Evolutionary conservation across 1,140 invertebrate species (phyloP).

Genomic region (Macrocentrus cingulum): DNA sequence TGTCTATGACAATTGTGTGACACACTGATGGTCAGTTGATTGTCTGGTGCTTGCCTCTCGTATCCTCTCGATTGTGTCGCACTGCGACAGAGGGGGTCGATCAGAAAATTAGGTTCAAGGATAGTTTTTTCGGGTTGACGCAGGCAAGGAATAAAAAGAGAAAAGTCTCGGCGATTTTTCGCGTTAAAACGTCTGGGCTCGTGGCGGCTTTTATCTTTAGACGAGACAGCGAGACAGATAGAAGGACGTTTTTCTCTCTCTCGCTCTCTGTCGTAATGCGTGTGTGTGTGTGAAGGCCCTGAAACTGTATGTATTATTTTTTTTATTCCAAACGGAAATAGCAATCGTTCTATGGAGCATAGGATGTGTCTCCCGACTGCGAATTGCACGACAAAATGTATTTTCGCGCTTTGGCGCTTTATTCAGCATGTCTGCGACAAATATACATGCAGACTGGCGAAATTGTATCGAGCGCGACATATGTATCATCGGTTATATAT

Average conservation of each 20-base stretch:
- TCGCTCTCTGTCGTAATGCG: not conserved
- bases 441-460: constrained; percentile 16
- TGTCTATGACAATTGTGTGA: too few species aligned
- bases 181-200: constrained; percentile 20
- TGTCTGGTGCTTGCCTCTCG: too few species aligned
- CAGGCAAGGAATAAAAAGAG: constrained; percentile 1
- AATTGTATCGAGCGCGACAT: constrained; percentile 17
- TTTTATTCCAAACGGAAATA: constrained; percentile 45
- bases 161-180: constrained; percentile 13
- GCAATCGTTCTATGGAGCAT: constrained; percentile 46
- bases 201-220: constrained; percentile 50
- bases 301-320: not conserved
- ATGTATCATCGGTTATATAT: not conserved
- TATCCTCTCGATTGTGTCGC: too few species aligned
- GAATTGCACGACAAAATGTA: constrained; percentile 23
- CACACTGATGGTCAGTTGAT: too few species aligned
- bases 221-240: constrained; percentile 41
- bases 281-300: not conserved
- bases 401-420: constrained; percentile 9
- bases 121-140: too few species aligned
- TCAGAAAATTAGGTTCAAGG: too few species aligned
- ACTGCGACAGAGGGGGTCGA: too few species aligned
- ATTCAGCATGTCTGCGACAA: constrained; percentile 5
- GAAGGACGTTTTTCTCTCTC: constrained; percentile 33
- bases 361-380: constrained; percentile 21